Percentiles rank a stretch among this genome's conserved stretches.
phyloP scores from a whole-genome alignment of 2,113 vertebrate species.

The Aegypius monachus region DNA sequence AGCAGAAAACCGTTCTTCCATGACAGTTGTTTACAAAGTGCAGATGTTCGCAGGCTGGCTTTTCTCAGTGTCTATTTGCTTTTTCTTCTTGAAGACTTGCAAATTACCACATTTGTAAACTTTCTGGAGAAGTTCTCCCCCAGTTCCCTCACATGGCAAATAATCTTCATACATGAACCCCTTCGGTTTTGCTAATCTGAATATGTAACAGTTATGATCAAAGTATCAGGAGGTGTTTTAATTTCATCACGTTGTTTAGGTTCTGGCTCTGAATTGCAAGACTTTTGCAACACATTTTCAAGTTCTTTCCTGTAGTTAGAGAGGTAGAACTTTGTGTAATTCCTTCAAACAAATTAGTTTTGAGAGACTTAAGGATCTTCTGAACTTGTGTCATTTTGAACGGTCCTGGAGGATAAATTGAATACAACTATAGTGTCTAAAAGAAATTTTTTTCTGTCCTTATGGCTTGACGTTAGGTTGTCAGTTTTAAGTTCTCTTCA shows the following conservation, averaged over 20 bases:
- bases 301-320: not conserved
- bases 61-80: not conserved
- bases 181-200: not conserved
- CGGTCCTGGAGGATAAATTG: not conserved
- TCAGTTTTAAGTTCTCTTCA: not conserved
- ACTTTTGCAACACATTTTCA: not conserved
- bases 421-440: not conserved
- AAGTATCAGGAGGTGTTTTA: not conserved
- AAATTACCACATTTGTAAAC: not conserved
- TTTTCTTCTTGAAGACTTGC: not conserved
- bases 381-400: not conserved
- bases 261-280: not conserved
- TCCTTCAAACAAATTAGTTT: not conserved
- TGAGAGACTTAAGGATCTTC: not conserved
- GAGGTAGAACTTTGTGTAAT: not conserved
- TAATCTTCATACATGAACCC: not conserved
- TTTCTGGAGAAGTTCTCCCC: not conserved
- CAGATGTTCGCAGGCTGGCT: not conserved
- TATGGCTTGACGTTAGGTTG: not conserved
- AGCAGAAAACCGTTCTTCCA: not conserved
- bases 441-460: not conserved
- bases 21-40: not conserved
- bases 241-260: not conserved
- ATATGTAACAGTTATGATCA: not conserved
- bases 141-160: not conserved